Evolutionary conservation across 1,140 invertebrate genomes (phyloP), one percentile per base, ranked within the genome.

Genomic region (Drosophila teissieri): DNA sequence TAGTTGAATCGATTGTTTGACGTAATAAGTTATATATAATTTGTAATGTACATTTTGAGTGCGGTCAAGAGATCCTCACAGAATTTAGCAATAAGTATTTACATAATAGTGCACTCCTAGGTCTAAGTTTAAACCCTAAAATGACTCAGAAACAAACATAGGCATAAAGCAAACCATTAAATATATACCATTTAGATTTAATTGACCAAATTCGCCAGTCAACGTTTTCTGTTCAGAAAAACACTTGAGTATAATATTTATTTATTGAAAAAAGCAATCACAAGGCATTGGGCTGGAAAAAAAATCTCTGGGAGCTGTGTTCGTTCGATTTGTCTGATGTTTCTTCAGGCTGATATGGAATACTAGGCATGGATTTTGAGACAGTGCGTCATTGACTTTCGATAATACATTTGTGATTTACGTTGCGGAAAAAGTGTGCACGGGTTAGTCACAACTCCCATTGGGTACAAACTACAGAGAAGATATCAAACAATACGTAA

Each of bases 41-140:
- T 44, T 12, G 7, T 17, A 53, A 44, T 80, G 56, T 74, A 74
- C 24, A 63, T 52, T 52, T 42, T 37, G 73, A 73, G 70, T 70
- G 72, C 76, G 70, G 52, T 82, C 57, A 44, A 48, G 27, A 72
- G 60, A 84, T 76, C 60, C 77, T 80, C 81, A 85, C 72, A 42
- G 52, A 45, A 61, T 44, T 22, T 76, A 85, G 74, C 27, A 24
- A 48, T 85, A 73, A 68, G 81, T 84, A 19, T 72, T 39, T 70
- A 54, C 40, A 48, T 65, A 65, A 55, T 70, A 67, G 57, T n/a
- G 60, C 68, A 74, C 63, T 55, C 57, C 53, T 82, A 82, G 69
- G 11, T 11, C 46, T 48, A 68, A 78, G 62, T 49, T 51, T 68
- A 54, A 52, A 46, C 17, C 36, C 48, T 53, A 22, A 58, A 82